Evolutionary conservation across 1,140 invertebrate species (phyloP).

Genomic region (Drosophila ercepeae): DNA sequence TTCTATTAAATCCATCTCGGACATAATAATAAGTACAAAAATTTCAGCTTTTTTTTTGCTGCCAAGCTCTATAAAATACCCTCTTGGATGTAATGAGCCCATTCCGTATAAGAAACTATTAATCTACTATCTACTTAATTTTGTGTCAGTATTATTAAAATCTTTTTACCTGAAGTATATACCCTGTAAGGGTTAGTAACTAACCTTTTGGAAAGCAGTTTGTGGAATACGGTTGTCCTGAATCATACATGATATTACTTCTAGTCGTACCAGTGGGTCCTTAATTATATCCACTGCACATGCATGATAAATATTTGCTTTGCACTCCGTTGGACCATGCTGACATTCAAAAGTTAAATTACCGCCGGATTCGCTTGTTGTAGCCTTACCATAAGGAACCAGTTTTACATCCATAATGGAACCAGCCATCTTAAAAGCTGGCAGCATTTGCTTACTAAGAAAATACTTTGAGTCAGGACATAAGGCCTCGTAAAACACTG

Average conservation of each 20-base stretch:
- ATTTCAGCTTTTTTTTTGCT: too few species aligned
- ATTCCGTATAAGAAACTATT: too few species aligned
- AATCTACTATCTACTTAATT: too few species aligned
- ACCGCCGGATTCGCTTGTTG: constrained; percentile 35
- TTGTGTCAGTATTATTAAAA: too few species aligned
- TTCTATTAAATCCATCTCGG: too few species aligned
- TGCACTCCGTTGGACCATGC: constrained; percentile 87
- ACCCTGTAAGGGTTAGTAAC: too few species aligned
- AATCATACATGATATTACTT: constrained; percentile 90
- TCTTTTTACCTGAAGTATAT: too few species aligned
- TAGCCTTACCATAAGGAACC: constrained; percentile 96
- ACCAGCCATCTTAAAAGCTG: constrained; percentile 87
- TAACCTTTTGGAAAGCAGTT: constrained; percentile 85
- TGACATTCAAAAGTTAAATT: constrained; percentile 92
- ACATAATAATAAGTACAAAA: too few species aligned
- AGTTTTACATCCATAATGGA: constrained; percentile 87
- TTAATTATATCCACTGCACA: constrained; percentile 88
- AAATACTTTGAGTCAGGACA: constrained; percentile 96
- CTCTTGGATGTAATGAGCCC: too few species aligned
- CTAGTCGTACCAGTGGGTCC: constrained; percentile 85
- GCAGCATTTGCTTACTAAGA: constrained; percentile 90
- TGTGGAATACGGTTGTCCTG: constrained; percentile 87
- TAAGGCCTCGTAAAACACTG: constrained; percentile 95
- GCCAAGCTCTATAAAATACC: too few species aligned
- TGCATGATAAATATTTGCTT: constrained; percentile 94